A percentile compares a stretch with the other conserved stretches of the same genome.
phyloP scores from a whole-genome alignment of 1,140 invertebrate species.

The Drosophila parabipectinata region DNA sequence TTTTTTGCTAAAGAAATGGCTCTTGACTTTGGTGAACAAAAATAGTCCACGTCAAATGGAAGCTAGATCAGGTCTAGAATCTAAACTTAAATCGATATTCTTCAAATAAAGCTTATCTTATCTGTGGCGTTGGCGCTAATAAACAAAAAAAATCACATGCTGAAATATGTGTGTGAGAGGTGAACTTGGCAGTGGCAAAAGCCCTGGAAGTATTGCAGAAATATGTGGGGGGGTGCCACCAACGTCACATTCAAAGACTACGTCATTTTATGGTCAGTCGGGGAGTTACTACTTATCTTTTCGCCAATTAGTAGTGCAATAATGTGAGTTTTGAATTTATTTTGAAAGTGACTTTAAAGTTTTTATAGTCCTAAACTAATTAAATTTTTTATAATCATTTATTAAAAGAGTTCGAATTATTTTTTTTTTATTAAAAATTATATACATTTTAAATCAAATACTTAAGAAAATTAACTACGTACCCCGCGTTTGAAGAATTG shows the following conservation, averaged over 20 bases:
- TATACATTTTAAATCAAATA: too few species aligned
- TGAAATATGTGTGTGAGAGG: neutral
- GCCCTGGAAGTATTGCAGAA: conserved; percentile 8
- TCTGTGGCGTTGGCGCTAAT: conserved; percentile 16
- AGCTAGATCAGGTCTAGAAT: conserved; percentile 1
- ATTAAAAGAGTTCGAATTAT: too few species aligned
- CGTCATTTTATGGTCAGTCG: conserved; percentile 4
- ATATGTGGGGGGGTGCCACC: conserved; percentile 9
- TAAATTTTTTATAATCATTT: too few species aligned
- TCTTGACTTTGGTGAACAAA: neutral
- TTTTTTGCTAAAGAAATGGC: conserved; percentile 10
- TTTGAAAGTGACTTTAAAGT: too few species aligned
- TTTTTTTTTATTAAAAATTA: too few species aligned
- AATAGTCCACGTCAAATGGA: conserved; percentile 10
- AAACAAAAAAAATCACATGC: conserved; percentile 34
- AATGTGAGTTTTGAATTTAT: neutral
- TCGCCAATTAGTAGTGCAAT: neutral
- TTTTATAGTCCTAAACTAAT: too few species aligned
- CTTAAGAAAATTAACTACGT: too few species aligned
- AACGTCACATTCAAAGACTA: conserved; percentile 22
- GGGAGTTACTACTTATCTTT: neutral
- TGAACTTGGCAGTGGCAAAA: conserved; percentile 36
- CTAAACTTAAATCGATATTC: conserved; percentile 5
- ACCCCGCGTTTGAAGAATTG: neutral
- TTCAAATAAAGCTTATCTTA: conserved; percentile 42